Conservation (phyloP, 2,113 vertebrate species). For the Cryptotis parvus region DNA sequence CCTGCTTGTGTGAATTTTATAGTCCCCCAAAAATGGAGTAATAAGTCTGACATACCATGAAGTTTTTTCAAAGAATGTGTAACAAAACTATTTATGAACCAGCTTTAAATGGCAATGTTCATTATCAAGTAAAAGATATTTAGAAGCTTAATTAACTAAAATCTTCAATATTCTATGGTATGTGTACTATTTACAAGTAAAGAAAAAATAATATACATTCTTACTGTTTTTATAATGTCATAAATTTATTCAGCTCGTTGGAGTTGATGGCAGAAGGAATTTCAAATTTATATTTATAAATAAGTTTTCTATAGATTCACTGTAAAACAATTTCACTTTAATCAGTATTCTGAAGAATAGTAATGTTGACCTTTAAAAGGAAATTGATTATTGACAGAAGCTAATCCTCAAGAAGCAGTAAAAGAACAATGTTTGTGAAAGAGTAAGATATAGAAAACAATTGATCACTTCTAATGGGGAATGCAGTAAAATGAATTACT, state of each 20-base stretch:
- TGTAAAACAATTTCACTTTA: not conserved
- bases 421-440: not conserved
- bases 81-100: not conserved
- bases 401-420: not conserved
- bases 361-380: not conserved
- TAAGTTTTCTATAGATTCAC: not conserved
- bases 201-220: not conserved
- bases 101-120: not conserved
- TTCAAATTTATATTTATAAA: not conserved
- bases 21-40: not conserved
- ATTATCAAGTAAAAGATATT: not conserved
- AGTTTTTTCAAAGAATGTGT: not conserved
- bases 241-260: not conserved
- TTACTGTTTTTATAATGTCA: not conserved
- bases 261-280: not conserved
- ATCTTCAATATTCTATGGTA: not conserved
- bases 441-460: not conserved
- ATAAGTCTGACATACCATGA: slow-evolving; percentile 12
- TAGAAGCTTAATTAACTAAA: slow-evolving; percentile 30
- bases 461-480: not conserved
- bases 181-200: not conserved
- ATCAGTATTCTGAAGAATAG: not conserved
- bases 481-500: not conserved
- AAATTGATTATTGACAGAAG: not conserved
- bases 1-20: not conserved